A percentile compares a stretch with the other conserved stretches of the same genome.
Conservation (phyloP, 1,140 invertebrate species). For the Teleogryllus occipitalis region DNA sequence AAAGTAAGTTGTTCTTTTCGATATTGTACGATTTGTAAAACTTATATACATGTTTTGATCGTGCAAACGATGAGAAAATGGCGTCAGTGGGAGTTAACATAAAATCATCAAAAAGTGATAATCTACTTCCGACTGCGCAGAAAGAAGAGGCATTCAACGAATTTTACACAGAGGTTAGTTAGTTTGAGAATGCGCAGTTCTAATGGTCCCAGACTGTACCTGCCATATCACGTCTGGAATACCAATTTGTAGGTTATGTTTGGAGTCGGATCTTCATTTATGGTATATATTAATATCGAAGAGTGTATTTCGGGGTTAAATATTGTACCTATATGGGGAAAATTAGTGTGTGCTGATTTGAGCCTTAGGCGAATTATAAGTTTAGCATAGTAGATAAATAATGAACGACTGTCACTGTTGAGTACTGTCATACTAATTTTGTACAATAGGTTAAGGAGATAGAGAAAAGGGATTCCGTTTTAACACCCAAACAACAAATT, state of each 20-base stretch:
- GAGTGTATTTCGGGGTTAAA: no score
- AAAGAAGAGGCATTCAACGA: constrained; percentile 30
- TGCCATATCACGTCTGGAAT: no score
- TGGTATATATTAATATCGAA: no score
- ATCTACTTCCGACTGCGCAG: constrained; percentile 22
- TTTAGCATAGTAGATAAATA: neutral
- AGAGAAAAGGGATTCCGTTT: constrained; percentile 80
- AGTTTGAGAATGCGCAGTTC: neutral
- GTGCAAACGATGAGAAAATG: neutral
- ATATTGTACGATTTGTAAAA: neutral
- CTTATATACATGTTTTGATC: neutral
- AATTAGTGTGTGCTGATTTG: no score
- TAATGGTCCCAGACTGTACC: no score
- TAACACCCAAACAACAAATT: constrained; percentile 93
- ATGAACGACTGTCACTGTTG: neutral
- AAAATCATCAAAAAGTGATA: constrained; percentile 14
- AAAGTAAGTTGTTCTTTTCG: neutral
- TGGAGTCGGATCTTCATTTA: no score
- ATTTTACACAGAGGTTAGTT: constrained; percentile 29
- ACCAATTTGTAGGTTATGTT: no score
- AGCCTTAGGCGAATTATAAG: neutral
- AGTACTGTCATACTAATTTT: no score
- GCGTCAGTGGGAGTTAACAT: constrained; percentile 3
- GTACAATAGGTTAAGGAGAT: constrained; percentile 82
- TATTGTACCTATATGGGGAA: no score